Evolutionary conservation across 1,140 invertebrate species (phyloP), one percentile per base, ranked within the genome.

Genomic region (Ectropis grisescens): DNA sequence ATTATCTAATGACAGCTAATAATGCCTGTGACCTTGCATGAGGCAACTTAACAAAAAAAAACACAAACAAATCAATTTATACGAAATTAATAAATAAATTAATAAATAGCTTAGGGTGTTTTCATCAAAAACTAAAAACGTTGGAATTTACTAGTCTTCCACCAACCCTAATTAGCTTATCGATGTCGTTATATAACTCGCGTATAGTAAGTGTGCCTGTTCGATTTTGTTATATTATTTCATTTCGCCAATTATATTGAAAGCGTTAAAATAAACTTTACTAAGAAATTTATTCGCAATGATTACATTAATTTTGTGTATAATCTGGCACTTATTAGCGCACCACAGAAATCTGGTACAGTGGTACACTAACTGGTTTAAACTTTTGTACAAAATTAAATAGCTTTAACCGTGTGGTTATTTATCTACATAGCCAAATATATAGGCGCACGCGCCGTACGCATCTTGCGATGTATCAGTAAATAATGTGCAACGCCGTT

Each of bases 331-430:
- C n/a, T n/a, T n/a, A n/a, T n/a, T n/a, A n/a, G n/a, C n/a, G n/a
- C n/a, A n/a, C n/a, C n/a, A n/a, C n/a, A n/a, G n/a, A n/a, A n/a
- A n/a, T n/a, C n/a, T n/a, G n/a, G n/a, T n/a, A n/a, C n/a, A n/a
- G n/a, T n/a, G n/a, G n/a, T n/a, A n/a, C n/a, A n/a, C n/a, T n/a
- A n/a, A n/a, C n/a, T n/a, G n/a, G n/a, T n/a, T n/a, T n/a, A n/a
- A n/a, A 47, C 38, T 46, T 83, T 83, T 0, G 68, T 32, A 14
- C 37, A 46, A 11, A 67, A 35, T 22, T 47, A 38, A 2, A 13
- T 11, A 1, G 26, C 26, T 3, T 15, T 24, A 10, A 33, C 22
- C 2, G 7, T 2, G 1, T 15, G 19, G 12, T 36, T 9, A 13
- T 22, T n/a, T n/a, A n/a, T n/a, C 25, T 3, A 2, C 5, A 27